Conservation (phyloP, 2,797 vertebrate genomes). For the Lagorchestes hirsutus region DNA sequence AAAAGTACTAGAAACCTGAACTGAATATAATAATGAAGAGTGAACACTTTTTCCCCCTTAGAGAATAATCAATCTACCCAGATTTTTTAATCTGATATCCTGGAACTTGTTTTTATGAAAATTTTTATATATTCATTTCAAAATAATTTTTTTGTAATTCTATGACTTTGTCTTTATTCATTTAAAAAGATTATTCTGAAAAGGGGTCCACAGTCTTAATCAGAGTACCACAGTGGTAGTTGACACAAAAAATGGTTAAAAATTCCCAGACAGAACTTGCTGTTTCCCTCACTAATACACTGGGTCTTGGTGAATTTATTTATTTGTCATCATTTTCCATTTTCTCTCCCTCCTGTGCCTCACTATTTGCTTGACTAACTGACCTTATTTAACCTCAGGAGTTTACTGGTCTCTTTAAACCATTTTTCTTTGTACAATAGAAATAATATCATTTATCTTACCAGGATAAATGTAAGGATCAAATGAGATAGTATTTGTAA, state of each 20-base stretch:
- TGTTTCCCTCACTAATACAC: neutral
- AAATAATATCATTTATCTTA: neutral
- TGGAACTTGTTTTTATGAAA: neutral
- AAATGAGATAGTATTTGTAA: constrained; percentile 6
- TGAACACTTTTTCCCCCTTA: neutral
- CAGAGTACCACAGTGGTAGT: neutral
- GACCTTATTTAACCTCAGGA: neutral
- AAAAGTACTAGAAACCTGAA: neutral
- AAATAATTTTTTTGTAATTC: neutral
- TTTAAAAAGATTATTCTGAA: neutral
- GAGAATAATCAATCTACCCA: neutral
- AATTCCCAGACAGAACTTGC: neutral
- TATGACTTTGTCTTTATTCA: neutral
- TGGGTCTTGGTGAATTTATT: neutral
- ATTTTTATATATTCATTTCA: neutral
- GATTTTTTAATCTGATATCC: neutral
- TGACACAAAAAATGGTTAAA: neutral
- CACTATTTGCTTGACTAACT: neutral
- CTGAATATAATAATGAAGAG: neutral
- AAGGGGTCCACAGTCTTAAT: neutral
- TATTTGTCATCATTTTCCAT: neutral
- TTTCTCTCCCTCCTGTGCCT: neutral
- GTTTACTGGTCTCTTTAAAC: neutral
- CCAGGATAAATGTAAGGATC: neutral
- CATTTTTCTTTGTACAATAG: neutral